Conservation (phyloP, 2,113 vertebrate species). For the Bostrychus sinensis region DNA sequence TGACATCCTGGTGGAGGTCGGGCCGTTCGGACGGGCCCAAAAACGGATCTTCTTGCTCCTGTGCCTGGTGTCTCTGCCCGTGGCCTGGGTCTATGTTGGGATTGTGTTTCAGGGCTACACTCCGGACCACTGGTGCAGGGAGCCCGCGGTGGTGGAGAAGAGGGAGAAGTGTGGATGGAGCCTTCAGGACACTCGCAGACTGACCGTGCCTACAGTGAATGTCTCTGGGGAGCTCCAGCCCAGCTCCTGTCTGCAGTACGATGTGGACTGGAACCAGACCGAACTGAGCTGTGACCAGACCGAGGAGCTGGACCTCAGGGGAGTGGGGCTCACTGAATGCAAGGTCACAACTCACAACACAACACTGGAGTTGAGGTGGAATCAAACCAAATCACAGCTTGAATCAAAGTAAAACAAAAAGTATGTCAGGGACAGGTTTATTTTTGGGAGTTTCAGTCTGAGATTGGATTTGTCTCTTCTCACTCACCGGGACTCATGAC, state of each 20-base stretch:
- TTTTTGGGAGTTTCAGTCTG: too few species aligned
- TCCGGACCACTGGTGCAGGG: conserved; percentile 84
- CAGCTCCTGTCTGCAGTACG: conserved; percentile 71
- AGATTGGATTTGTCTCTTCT: too few species aligned
- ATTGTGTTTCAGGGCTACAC: conserved; percentile 80
- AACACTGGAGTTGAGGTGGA: too few species aligned
- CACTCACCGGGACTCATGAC: too few species aligned
- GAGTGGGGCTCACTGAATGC: conserved; percentile 21
- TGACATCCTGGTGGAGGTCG: conserved; percentile 84
- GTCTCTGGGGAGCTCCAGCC: not conserved
- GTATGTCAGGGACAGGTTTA: too few species aligned
- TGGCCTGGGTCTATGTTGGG: conserved; percentile 64
- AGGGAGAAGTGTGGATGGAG: conserved; percentile 82
- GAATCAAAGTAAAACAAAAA: too few species aligned
- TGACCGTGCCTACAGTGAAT: conserved; percentile 54
- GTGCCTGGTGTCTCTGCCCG: conserved; percentile 85
- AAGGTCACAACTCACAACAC: conserved; percentile 35
- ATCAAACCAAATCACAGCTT: too few species aligned
- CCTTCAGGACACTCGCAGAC: conserved; percentile 65
- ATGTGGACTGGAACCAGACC: conserved; percentile 69
- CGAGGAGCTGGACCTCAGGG: conserved; percentile 44
- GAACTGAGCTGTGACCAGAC: conserved; percentile 43
- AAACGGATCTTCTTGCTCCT: conserved; percentile 83
- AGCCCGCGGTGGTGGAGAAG: conserved; percentile 72
- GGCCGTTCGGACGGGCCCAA: conserved; percentile 86